Evolutionary conservation across 2,888 invertebrate species (phyloP), one percentile per base, ranked within the genome.

Genomic region (Myopa tessellatipennis): DNA sequence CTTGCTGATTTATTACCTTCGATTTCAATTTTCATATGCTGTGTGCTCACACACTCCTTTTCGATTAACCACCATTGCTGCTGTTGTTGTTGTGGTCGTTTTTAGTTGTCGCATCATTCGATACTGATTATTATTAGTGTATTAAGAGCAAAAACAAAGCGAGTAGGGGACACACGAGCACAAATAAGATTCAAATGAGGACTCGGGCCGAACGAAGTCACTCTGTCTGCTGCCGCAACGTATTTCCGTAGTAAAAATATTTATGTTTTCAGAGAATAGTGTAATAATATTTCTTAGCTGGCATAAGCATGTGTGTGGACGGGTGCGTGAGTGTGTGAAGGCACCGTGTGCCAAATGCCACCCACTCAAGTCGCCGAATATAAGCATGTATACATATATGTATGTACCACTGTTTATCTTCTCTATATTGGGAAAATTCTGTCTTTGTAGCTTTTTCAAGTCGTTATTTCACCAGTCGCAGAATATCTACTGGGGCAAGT

Each of bases 151-250:
- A 10, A 3, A 6, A 26, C 26, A 6, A 26, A 1, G 61, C 18
- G 5, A 61, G 10, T 61, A 61, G 18, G 16, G 3, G n/a, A 58
- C n/a, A 61, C 14, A 26, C n/a, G 26, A n/a, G 8, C 1, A 26
- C n/a, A 61, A 65, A 34, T 8, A 65, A 12, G 65, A 65, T 34
- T 34, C 12, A 38, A 10, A 10, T 45, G 34, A 14, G 38, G 34
- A 65, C 16, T 2, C n/a, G 61, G 8, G 61, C 5, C 26, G 10
- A 36, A 6, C 36, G 65, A 65, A 65, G 65, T 65, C 65, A 14
- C 38, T 65, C 65, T 65, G 65, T 65, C 65, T 65, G 36, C 38
- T 10, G 34, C 14, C 14, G 34, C 65, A 65, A 61, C n/a, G 10
- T 61, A 26, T 61, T 65, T 65, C 36, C 38, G 34, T 65, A 8